Conservation (phyloP, 2,888 invertebrate genomes). For the Leucania comma region DNA sequence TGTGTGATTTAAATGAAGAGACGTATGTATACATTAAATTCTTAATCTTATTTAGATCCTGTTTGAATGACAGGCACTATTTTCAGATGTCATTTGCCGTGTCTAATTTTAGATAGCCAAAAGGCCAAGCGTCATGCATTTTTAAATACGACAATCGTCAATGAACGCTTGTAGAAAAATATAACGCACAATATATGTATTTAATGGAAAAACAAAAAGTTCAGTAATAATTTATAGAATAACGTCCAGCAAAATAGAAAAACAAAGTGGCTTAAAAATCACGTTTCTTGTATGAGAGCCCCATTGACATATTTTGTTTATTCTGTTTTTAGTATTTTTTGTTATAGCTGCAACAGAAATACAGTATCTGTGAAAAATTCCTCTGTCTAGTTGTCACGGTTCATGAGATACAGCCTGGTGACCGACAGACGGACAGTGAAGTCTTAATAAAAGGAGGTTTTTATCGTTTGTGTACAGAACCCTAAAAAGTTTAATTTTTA, state of each 20-base stretch:
- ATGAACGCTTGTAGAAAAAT: background rate
- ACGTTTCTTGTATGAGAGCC: too few species aligned
- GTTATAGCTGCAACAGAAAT: too few species aligned
- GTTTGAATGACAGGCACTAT: constrained; percentile 10
- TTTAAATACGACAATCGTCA: background rate
- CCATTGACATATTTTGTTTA: too few species aligned
- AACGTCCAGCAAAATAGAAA: background rate
- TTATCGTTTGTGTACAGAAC: too few species aligned
- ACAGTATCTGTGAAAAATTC: too few species aligned
- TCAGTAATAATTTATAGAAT: background rate
- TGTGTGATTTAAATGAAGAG: too few species aligned
- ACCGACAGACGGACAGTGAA: too few species aligned
- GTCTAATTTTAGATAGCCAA: constrained; percentile 33
- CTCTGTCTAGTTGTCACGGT: too few species aligned
- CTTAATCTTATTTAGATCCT: constrained; percentile 12
- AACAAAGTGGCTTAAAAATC: background rate
- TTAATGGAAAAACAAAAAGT: background rate
- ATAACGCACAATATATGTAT: background rate
- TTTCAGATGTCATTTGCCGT: constrained; percentile 9
- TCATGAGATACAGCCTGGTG: too few species aligned
- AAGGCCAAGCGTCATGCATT: constrained; percentile 22
- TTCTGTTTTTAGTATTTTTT: too few species aligned
- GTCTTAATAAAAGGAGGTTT: too few species aligned
- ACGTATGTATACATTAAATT: background rate
- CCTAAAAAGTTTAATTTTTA: too few species aligned